phyloP scores from a whole-genome alignment of 2,797 vertebrate species.

The Sebastes umbrosus region DNA sequence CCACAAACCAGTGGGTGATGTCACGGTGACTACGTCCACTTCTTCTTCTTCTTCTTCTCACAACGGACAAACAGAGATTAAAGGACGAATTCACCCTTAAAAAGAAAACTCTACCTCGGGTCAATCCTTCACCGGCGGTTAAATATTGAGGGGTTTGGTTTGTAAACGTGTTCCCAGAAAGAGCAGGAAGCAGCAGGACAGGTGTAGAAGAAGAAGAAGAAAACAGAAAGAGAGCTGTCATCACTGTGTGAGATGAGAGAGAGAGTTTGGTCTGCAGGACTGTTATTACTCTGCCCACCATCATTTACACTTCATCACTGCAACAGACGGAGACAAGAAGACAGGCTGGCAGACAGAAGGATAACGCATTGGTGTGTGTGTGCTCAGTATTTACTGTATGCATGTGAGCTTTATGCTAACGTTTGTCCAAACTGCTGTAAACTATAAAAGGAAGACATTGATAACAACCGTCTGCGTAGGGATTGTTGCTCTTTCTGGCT shows the following conservation, averaged over 20 bases:
- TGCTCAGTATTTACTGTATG: background rate
- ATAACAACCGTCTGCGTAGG: background rate
- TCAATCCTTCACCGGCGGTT: background rate
- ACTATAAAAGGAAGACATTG: background rate
- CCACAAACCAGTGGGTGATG: too few species aligned
- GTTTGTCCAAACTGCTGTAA: background rate
- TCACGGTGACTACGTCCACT: too few species aligned
- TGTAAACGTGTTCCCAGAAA: background rate
- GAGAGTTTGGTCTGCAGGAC: constrained; percentile 38
- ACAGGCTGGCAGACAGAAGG: constrained; percentile 45
- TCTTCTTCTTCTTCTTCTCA: too few species aligned
- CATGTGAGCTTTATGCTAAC: background rate
- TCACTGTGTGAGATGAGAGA: constrained; percentile 27
- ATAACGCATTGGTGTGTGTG: constrained; percentile 1
- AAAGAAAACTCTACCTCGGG: background rate
- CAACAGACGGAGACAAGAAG: constrained; percentile 36
- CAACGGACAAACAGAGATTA: background rate
- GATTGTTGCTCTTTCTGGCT: constrained; percentile 10
- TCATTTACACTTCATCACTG: constrained; percentile 67
- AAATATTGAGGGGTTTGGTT: background rate
- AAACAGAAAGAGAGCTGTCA: constrained; percentile 37
- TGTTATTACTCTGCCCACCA: constrained; percentile 60
- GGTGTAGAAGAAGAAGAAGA: constrained; percentile 3
- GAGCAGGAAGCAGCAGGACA: background rate
- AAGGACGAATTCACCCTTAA: background rate